These are phyloP conservation scores for Centruroides vittatus DNA, from an alignment of 1,140 invertebrate genomes.

Conservation along the genomic window DNA sequence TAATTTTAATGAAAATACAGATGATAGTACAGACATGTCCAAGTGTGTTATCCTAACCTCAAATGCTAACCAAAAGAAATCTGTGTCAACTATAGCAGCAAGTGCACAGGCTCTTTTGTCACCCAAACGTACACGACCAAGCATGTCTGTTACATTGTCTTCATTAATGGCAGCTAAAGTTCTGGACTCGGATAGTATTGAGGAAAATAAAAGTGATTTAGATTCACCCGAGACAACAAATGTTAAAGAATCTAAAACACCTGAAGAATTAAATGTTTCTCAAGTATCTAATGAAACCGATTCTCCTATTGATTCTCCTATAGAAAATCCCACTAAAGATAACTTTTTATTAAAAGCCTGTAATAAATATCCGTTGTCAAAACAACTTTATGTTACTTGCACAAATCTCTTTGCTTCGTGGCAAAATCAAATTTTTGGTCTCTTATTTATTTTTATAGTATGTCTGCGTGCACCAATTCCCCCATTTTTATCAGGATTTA, in stretches of 20 bases:
- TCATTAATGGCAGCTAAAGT: background rate
- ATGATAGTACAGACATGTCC: background rate
- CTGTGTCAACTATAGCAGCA: background rate
- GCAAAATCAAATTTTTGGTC: conserved; percentile 2
- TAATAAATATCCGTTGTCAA: background rate
- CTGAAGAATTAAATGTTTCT: background rate
- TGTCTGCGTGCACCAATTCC: conserved; percentile 5
- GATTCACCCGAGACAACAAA: background rate
- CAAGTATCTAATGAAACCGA: background rate
- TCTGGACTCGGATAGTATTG: background rate
- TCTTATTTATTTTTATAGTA: conserved; percentile 8
- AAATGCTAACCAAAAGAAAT: background rate
- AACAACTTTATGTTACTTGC: background rate
- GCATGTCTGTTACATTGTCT: conserved; percentile 3
- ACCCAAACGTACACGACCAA: background rate
- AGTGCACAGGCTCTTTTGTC: background rate
- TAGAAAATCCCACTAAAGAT: background rate
- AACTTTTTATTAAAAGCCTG: background rate
- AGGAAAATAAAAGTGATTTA: background rate
- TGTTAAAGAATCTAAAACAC: background rate
- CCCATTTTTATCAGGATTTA: conserved; percentile 9
- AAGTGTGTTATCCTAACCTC: background rate
- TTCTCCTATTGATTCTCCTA: background rate
- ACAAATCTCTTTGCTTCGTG: conserved; percentile 3
- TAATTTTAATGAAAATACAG: background rate